These are phyloP conservation scores for Arothron firmamentum DNA, from an alignment of 2,113 vertebrate species.

Conservation along the genomic window DNA sequence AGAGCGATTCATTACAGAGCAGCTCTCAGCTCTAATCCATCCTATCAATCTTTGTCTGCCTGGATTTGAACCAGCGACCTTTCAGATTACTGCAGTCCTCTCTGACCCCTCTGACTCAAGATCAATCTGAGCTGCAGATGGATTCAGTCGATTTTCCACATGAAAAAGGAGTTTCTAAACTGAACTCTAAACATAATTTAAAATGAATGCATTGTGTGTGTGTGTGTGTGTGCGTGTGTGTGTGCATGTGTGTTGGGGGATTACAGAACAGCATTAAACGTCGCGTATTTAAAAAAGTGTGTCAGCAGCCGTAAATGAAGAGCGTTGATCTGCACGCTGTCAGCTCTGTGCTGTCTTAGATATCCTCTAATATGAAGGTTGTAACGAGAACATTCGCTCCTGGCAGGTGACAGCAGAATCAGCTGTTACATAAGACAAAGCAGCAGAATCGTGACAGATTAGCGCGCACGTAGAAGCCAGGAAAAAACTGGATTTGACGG, in stretches of 20 bases:
- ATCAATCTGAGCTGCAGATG: background rate
- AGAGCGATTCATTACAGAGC: conserved; percentile 17
- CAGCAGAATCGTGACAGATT: conserved; percentile 42
- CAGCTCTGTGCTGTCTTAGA: no score
- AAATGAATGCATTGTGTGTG: background rate
- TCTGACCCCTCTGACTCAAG: background rate
- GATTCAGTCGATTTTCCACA: no score
- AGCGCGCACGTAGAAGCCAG: conserved; percentile 10
- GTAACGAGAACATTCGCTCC: background rate
- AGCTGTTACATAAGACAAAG: conserved; percentile 26
- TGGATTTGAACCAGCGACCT: conserved; percentile 7
- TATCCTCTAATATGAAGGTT: no score
- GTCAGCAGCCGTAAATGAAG: no score
- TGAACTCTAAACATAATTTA: no score
- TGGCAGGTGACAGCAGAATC: background rate
- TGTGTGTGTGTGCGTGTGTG: conserved; percentile 12
- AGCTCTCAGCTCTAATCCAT: conserved; percentile 33
- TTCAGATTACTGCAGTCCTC: conserved; percentile 10
- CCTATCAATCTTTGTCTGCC: conserved; percentile 5
- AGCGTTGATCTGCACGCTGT: no score
- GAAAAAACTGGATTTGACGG: background rate
- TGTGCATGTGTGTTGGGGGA: conserved; percentile 15
- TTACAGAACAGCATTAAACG: conserved; percentile 25
- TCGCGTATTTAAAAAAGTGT: conserved; percentile 1
- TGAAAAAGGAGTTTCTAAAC: no score